These are phyloP conservation scores for Scaeva pyrastri DNA, from an alignment of 2,888 invertebrate genomes.

Conservation along the genomic window DNA sequence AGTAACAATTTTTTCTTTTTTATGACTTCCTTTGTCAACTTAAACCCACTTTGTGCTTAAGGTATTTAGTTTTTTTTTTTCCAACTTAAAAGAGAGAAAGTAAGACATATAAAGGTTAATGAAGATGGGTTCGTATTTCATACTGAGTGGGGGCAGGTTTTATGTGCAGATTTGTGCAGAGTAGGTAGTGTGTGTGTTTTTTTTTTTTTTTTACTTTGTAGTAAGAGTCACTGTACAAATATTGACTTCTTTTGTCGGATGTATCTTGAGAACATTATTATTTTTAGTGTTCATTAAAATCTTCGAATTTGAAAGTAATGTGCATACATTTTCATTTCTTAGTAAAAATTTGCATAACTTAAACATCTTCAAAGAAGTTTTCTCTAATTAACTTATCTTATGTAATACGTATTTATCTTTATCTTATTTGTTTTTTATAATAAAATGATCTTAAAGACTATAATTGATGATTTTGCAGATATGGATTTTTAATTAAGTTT, in stretches of 20 bases:
- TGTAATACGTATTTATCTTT: background rate
- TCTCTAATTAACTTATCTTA: background rate
- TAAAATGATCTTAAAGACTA: background rate
- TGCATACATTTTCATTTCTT: background rate
- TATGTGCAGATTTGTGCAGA: too few relatives aligned
- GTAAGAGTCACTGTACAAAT: background rate
- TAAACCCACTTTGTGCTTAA: background rate
- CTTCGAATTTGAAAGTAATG: background rate
- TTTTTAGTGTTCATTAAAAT: background rate
- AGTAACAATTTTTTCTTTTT: background rate
- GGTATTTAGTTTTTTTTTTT: background rate
- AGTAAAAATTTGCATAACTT: background rate
- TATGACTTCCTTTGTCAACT: constrained; percentile 21
- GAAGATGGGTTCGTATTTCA: constrained; percentile 3
- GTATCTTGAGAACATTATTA: background rate
- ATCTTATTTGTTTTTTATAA: background rate
- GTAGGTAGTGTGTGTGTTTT: background rate
- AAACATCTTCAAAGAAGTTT: background rate
- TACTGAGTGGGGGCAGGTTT: background rate
- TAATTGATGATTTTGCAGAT: background rate
- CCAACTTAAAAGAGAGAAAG: constrained; percentile 9
- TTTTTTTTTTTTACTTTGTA: background rate
- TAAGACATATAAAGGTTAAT: constrained; percentile 11
- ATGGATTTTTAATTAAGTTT: background rate
- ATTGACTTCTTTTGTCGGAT: background rate